phyloP scores from a whole-genome alignment of 2,888 invertebrate genomes.

The Pelosia muscerda region DNA sequence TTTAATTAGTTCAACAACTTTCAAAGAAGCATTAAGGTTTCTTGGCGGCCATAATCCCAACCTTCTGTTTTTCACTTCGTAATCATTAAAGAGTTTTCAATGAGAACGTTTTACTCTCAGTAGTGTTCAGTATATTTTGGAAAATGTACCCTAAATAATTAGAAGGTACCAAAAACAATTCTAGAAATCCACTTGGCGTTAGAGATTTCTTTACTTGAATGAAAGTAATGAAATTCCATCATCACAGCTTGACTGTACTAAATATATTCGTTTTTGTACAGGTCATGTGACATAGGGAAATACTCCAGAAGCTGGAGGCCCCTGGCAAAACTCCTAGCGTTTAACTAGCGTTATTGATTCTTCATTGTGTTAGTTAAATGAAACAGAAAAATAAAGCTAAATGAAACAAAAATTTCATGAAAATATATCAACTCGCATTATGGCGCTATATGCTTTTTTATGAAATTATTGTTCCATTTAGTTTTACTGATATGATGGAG shows the following conservation, averaged over 20 bases:
- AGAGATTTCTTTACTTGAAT: not conserved
- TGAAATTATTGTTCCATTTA: too few species aligned
- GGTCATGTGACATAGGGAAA: too few species aligned
- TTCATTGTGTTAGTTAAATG: too few species aligned
- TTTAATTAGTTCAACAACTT: constrained; percentile 81
- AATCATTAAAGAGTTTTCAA: constrained; percentile 44
- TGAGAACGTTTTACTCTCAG: constrained; percentile 2
- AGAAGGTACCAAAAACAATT: not conserved
- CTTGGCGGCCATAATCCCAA: constrained; percentile 56
- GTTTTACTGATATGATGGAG: too few species aligned
- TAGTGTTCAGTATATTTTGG: not conserved
- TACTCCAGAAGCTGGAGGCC: too few species aligned
- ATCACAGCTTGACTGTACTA: not conserved
- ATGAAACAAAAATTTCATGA: too few species aligned
- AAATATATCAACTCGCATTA: too few species aligned
- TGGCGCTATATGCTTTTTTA: too few species aligned
- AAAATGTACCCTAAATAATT: not conserved
- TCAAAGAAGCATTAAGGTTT: constrained; percentile 74
- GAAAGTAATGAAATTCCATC: not conserved
- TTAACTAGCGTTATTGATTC: too few species aligned
- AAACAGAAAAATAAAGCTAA: too few species aligned
- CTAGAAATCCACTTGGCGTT: not conserved
- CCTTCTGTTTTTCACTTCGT: constrained; percentile 64
- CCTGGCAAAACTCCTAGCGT: too few species aligned
- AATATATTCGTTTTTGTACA: too few species aligned